Conservation (phyloP, 2,888 invertebrate species). For the Hyalella azteca region DNA sequence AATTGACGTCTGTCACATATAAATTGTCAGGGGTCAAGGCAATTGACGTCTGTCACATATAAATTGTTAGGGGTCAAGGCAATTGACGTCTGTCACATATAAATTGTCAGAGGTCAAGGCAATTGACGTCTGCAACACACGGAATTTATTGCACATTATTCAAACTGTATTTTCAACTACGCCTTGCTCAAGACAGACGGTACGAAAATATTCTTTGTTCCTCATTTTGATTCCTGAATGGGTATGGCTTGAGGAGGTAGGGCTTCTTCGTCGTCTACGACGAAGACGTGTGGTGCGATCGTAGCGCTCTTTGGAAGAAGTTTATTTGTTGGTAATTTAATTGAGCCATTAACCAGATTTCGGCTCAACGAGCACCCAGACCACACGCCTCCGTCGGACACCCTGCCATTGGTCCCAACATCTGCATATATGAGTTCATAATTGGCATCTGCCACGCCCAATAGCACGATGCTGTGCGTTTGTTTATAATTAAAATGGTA, state of each 20-base stretch:
- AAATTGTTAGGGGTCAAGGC: too few relatives aligned
- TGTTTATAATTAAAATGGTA: background rate
- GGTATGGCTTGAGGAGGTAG: background rate
- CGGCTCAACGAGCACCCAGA: background rate
- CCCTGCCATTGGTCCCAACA: background rate
- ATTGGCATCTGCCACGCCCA: background rate
- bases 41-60: too few relatives aligned
- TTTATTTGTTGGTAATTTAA: background rate
- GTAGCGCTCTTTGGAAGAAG: background rate
- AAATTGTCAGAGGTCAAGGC: too few relatives aligned
- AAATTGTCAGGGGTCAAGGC: too few relatives aligned
- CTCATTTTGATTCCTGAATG: background rate
- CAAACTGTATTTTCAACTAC: background rate
- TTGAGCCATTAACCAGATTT: background rate
- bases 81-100: too few relatives aligned
- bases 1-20: too few relatives aligned
- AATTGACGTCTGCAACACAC: background rate
- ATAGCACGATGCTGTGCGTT: background rate
- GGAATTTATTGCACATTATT: background rate
- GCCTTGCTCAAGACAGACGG: background rate
- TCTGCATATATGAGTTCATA: background rate
- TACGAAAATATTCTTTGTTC: background rate
- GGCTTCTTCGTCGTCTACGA: background rate
- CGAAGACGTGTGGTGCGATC: background rate
- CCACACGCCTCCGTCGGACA: background rate